phyloP scores from a whole-genome alignment of 2,797 vertebrate genomes.

The Gastrophryne carolinensis region DNA sequence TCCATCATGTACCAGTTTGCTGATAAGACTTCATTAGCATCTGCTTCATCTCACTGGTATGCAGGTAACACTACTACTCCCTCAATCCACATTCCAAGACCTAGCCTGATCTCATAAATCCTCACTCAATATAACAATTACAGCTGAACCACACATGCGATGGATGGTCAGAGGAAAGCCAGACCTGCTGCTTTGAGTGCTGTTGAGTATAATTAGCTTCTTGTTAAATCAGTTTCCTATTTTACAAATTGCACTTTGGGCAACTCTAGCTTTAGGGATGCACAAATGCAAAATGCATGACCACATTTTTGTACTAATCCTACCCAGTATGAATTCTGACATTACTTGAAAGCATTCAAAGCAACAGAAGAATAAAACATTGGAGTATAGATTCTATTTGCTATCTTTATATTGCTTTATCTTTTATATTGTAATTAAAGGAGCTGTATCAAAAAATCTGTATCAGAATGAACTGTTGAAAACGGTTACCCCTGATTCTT shows the following conservation, averaged over 20 bases:
- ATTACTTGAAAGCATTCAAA: background rate
- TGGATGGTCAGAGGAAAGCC: background rate
- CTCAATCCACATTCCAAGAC: conserved; percentile 42
- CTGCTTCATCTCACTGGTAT: conserved; percentile 49
- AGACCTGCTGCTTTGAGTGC: background rate
- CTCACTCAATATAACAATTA: conserved; percentile 39
- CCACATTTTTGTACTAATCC: background rate
- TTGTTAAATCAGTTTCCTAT: background rate
- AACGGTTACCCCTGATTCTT: no score
- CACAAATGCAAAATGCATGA: background rate
- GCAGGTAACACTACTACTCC: conserved; percentile 44
- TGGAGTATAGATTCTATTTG: no score
- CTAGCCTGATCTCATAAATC: conserved; percentile 40
- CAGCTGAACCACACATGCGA: background rate
- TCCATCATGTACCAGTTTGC: conserved; percentile 42
- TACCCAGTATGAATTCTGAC: background rate
- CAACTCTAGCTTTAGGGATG: background rate
- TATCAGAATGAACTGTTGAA: no score
- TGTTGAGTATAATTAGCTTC: background rate
- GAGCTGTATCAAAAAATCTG: no score
- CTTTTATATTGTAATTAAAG: no score
- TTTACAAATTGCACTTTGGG: background rate
- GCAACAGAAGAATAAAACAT: no score
- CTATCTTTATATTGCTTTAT: no score
- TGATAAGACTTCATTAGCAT: conserved; percentile 42